Evolutionary conservation across 2,888 invertebrate genomes (phyloP).

Genomic region (Nomada lathburiana): DNA sequence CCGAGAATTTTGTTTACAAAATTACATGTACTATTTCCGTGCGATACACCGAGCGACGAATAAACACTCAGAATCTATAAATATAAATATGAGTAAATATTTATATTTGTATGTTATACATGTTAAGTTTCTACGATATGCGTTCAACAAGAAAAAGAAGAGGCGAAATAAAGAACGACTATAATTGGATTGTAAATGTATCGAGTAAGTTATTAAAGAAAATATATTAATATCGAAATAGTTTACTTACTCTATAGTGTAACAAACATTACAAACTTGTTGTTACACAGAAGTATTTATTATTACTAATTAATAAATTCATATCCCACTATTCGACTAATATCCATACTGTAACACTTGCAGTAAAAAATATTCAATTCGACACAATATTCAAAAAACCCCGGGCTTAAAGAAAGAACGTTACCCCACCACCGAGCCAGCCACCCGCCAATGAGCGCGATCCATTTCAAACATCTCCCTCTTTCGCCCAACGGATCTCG

Average conservation of each 20-base stretch:
- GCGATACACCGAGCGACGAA: background rate
- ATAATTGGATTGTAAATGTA: slow-evolving; percentile 25
- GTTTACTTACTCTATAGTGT: too few species aligned
- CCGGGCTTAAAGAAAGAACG: too few species aligned
- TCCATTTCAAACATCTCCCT: background rate
- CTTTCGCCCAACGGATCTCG: too few species aligned
- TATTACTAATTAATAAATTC: too few species aligned
- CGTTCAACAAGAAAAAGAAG: background rate
- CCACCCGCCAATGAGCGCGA: background rate
- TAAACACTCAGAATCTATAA: slow-evolving; percentile 11
- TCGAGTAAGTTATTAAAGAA: slow-evolving; percentile 10
- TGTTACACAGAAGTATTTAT: too few species aligned
- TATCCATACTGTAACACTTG: too few species aligned
- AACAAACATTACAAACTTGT: too few species aligned
- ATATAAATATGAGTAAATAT: background rate
- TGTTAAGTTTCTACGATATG: slow-evolving; percentile 10
- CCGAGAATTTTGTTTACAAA: background rate
- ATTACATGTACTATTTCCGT: slow-evolving; percentile 2
- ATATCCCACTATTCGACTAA: too few species aligned
- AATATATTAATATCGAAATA: background rate
- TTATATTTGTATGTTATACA: slow-evolving; percentile 11
- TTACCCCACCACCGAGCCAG: background rate
- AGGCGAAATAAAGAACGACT: background rate
- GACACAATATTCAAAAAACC: too few species aligned
- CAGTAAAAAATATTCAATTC: too few species aligned